phyloP scores from a whole-genome alignment of 2,888 invertebrate species.

The Girardia tigrina region DNA sequence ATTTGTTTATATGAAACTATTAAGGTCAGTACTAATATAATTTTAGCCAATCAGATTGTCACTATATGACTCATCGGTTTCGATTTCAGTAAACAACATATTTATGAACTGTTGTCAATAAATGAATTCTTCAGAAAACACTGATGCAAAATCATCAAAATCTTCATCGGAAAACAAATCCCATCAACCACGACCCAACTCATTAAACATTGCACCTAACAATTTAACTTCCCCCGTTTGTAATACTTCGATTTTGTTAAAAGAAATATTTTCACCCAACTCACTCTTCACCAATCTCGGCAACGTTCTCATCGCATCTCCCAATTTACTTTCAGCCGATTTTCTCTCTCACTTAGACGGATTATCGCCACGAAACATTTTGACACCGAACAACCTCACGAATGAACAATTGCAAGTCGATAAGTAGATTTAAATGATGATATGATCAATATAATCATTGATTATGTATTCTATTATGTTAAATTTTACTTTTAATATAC shows the following conservation, averaged over 20 bases:
- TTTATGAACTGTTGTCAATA: not conserved
- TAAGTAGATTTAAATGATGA: too few relatives aligned
- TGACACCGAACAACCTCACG: not conserved
- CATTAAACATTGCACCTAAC: not conserved
- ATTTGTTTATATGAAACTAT: not conserved
- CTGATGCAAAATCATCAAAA: not conserved
- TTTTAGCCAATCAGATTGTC: not conserved
- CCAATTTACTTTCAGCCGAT: too few relatives aligned
- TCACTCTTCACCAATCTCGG: not conserved
- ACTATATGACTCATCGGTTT: not conserved
- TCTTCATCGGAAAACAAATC: not conserved
- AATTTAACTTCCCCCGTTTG: not conserved
- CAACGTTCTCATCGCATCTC: not conserved
- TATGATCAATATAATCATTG: too few relatives aligned
- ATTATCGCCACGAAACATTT: not conserved
- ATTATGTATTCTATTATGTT: too few relatives aligned
- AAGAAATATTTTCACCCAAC: not conserved
- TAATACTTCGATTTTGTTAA: not conserved
- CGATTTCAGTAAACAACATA: not conserved
- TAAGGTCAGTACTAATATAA: not conserved
- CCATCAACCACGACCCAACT: not conserved
- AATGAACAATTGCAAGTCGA: conserved; percentile 7
- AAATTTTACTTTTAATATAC: too few relatives aligned
- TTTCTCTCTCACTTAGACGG: not conserved
- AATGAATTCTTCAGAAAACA: not conserved